phyloP scores from a whole-genome alignment of 1,140 invertebrate genomes.

The Lasioglossum baleicum region DNA sequence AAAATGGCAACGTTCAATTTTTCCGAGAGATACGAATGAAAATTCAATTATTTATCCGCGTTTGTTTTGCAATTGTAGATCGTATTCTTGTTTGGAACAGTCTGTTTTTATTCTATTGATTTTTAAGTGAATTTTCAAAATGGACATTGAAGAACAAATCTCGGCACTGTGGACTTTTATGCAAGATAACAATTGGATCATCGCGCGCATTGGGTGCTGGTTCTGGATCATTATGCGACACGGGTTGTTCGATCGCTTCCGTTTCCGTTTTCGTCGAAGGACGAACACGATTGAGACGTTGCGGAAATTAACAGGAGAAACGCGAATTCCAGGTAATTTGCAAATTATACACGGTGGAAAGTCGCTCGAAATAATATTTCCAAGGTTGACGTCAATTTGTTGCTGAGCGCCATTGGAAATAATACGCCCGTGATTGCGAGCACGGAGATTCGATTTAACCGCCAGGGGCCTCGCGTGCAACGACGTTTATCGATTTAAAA shows the following conservation, averaged over 20 bases:
- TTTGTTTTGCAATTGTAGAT: too few relatives aligned
- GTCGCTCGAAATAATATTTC: conserved; percentile 28
- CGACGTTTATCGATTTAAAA: conserved; percentile 34
- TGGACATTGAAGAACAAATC: too few relatives aligned
- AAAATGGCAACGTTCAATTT: too few relatives aligned
- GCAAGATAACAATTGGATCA: too few relatives aligned
- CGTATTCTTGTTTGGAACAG: too few relatives aligned
- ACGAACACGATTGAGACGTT: neutral
- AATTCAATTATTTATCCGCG: too few relatives aligned
- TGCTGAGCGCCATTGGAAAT: conserved; percentile 7
- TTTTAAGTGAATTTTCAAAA: too few relatives aligned
- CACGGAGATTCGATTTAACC: conserved; percentile 36
- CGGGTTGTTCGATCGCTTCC: neutral
- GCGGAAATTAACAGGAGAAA: neutral
- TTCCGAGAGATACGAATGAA: too few relatives aligned
- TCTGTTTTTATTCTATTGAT: too few relatives aligned
- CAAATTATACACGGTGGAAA: neutral
- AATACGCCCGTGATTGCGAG: conserved; percentile 30
- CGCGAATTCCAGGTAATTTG: neutral
- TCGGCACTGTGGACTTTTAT: too few relatives aligned
- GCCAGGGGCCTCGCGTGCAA: conserved; percentile 18
- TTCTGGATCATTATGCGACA: too few relatives aligned
- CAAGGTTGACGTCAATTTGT: conserved; percentile 25
- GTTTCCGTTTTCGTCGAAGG: neutral
- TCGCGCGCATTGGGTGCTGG: too few relatives aligned